phyloP scores from a whole-genome alignment of 1,140 invertebrate species.

The Triops cancriformis region DNA sequence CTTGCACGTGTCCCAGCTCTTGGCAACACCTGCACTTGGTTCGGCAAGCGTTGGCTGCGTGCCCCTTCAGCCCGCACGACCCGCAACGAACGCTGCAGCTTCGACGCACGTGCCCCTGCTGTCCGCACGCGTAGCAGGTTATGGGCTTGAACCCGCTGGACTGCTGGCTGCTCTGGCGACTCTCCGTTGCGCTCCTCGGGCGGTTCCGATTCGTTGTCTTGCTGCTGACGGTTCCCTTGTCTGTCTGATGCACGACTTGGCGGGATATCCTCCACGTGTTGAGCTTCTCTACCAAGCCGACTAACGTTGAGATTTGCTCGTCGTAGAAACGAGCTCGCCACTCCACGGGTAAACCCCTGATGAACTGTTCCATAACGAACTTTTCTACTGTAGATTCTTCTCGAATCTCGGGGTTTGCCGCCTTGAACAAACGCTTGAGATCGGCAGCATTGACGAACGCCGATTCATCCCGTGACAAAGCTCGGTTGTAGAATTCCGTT shows the following conservation, averaged over 20 bases:
- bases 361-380: background rate
- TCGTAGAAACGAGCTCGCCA: background rate
- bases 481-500: background rate
- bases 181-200: background rate
- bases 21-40: background rate
- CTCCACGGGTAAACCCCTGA: background rate
- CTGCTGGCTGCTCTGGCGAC: background rate
- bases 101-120: background rate
- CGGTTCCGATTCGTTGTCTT: background rate
- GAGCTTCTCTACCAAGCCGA: background rate
- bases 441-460: background rate
- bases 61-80: background rate
- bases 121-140: background rate
- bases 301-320: background rate
- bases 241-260: background rate
- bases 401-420: background rate
- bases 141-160: background rate
- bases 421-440: background rate
- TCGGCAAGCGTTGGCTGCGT: background rate
- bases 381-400: background rate
- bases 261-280: background rate
- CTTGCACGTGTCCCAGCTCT: background rate
- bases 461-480: background rate
- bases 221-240: background rate
- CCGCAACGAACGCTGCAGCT: background rate